Evolutionary conservation across 2,888 invertebrate species (phyloP).

Genomic region (Ichneumoninae sp.): DNA sequence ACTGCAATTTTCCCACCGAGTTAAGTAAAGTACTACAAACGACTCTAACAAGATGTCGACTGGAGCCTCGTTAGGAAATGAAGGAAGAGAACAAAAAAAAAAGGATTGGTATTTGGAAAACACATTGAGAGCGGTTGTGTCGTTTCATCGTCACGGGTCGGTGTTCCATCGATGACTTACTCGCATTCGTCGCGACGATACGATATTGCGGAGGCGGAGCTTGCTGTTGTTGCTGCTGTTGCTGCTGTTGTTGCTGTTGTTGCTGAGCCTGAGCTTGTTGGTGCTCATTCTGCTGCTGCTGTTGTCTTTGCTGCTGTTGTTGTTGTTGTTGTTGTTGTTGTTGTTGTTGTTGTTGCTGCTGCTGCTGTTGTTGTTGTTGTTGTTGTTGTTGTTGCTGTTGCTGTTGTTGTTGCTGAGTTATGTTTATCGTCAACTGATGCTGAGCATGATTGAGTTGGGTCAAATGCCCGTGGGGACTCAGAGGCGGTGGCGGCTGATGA

Average conservation of each 20-base stretch:
- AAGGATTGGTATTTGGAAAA: slow-evolving; percentile 13
- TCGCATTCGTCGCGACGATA: slow-evolving; percentile 78
- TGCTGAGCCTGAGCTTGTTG: slow-evolving; percentile 54
- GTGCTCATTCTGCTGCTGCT: slow-evolving; percentile 53
- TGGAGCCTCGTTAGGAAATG: neutral
- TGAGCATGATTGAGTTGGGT: slow-evolving; percentile 79
- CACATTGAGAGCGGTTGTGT: slow-evolving; percentile 22
- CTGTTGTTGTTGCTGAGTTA: slow-evolving; percentile 77
- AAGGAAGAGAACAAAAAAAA: neutral
- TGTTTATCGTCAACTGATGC: slow-evolving; percentile 80
- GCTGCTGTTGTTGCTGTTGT: slow-evolving; percentile 73
- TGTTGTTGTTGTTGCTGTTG: slow-evolving; percentile 78
- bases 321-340: slow-evolving; percentile 1
- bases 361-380: slow-evolving; percentile 73
- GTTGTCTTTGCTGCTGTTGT: slow-evolving; percentile 62
- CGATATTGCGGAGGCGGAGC: slow-evolving; percentile 79
- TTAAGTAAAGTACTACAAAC: no score
- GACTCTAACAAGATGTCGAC: neutral
- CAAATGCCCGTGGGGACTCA: slow-evolving; percentile 79
- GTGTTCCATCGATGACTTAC: slow-evolving; percentile 75
- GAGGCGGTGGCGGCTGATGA: slow-evolving; percentile 79
- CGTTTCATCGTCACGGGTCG: slow-evolving; percentile 7
- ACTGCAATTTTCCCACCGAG: no score
- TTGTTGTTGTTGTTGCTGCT: slow-evolving; percentile 59
- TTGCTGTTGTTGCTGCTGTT: slow-evolving; percentile 75